phyloP scores from a whole-genome alignment of 2,797 vertebrate species.

The Anas acuta region DNA sequence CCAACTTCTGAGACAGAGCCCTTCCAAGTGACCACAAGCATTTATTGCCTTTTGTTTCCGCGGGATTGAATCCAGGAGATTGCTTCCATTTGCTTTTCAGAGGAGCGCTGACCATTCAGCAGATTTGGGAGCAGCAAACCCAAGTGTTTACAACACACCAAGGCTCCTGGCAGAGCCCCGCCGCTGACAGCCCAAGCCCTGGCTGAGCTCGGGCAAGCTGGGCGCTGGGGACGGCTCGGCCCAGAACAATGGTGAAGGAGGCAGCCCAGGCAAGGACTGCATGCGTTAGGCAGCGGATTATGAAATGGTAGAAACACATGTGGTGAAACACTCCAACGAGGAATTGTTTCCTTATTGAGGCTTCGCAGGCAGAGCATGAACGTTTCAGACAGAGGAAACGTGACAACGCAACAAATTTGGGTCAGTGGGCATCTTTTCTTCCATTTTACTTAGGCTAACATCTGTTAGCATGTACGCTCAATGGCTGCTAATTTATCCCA shows the following conservation, averaged over 20 bases:
- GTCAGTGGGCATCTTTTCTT: conserved; percentile 40
- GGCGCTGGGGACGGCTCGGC: not conserved
- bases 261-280: not conserved
- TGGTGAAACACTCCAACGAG: not conserved
- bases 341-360: conserved; percentile 4
- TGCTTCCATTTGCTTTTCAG: conserved; percentile 15
- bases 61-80: not conserved
- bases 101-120: conserved; percentile 40
- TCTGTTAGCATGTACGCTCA: not conserved
- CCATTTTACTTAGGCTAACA: not conserved
- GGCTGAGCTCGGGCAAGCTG: not conserved
- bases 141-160: conserved; percentile 43
- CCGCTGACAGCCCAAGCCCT: not conserved
- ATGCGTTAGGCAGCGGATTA: not conserved
- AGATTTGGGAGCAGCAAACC: conserved; percentile 9
- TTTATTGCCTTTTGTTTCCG: conserved; percentile 38
- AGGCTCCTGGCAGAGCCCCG: conserved; percentile 32
- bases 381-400: not conserved
- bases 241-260: not conserved
- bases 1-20: not conserved
- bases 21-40: conserved; percentile 30
- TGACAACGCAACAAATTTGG: not conserved
- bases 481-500: not conserved
- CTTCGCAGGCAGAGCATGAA: not conserved
- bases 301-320: not conserved